A percentile compares a stretch with the other conserved stretches of the same genome.
phyloP scores from a whole-genome alignment of 2,888 invertebrate species.

The Mimas tiliae region DNA sequence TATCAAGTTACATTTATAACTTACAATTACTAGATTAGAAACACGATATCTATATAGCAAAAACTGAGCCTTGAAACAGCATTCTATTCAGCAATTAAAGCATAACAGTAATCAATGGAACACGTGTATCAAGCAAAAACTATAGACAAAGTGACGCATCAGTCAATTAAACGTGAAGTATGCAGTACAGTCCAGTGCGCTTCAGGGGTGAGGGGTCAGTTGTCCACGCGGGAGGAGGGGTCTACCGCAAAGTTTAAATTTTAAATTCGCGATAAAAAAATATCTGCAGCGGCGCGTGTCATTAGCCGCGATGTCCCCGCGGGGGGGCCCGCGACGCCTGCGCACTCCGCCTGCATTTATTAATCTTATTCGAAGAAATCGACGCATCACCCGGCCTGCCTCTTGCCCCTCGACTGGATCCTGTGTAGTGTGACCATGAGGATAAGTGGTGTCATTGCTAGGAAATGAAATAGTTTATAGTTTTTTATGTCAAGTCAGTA shows the following conservation, averaged over 20 bases:
- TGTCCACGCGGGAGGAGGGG: constrained; percentile 34
- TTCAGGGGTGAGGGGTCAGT: constrained; percentile 31
- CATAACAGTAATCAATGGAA: constrained; percentile 19
- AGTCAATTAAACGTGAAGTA: constrained; percentile 37
- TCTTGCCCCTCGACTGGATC: constrained; percentile 32
- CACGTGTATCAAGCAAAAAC: constrained; percentile 20
- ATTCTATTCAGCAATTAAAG: constrained; percentile 15
- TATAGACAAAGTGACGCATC: constrained; percentile 8
- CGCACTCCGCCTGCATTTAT: constrained; percentile 72
- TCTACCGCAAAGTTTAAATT: constrained; percentile 69
- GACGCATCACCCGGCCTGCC: constrained; percentile 65
- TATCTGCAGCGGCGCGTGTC: constrained; percentile 78
- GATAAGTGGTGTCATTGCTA: no score
- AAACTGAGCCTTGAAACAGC: not conserved
- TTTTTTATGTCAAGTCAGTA: no score
- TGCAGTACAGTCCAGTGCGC: constrained; percentile 41
- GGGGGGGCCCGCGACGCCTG: constrained; percentile 47
- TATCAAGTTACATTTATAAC: no score
- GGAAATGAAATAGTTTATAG: no score
- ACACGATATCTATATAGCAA: not conserved
- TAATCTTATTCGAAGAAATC: constrained; percentile 82
- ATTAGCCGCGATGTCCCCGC: constrained; percentile 67
- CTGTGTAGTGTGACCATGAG: constrained; percentile 30
- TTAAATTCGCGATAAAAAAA: constrained; percentile 81
- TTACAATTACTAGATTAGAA: not conserved